Percentiles rank a stretch among this genome's conserved stretches.
These are phyloP conservation scores for Seriola quinqueradiata DNA, from an alignment of 2,113 vertebrate genomes.

Conservation along the genomic window DNA sequence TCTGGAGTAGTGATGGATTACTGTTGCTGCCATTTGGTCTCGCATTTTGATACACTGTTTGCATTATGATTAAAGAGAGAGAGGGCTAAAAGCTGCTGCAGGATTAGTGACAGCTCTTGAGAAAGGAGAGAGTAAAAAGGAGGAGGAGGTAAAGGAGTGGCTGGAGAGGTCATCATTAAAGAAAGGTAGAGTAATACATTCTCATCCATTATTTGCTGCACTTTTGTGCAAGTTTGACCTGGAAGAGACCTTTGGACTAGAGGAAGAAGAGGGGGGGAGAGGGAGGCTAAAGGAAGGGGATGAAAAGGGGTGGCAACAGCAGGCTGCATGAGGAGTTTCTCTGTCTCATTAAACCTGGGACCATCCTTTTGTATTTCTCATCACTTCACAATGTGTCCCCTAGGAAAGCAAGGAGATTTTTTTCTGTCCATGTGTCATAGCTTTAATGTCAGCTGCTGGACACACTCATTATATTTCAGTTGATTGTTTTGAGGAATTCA, in stretches of 20 bases:
- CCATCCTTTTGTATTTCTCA: conserved; percentile 45
- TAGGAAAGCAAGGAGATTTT: conserved; percentile 27
- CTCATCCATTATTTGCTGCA: conserved; percentile 62
- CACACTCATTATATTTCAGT: conserved; percentile 42
- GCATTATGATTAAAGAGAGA: conserved; percentile 56
- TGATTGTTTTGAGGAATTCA: conserved; percentile 36
- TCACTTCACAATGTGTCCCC: conserved; percentile 52
- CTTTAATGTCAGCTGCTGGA: conserved; percentile 46
- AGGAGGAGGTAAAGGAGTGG: neutral
- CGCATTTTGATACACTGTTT: conserved; percentile 49
- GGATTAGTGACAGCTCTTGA: conserved; percentile 41
- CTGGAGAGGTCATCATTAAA: conserved; percentile 53
- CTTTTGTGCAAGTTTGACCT: conserved; percentile 44
- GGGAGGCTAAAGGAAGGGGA: conserved; percentile 17
- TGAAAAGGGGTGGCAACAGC: conserved; percentile 25
- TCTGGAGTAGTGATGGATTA: conserved; percentile 64
- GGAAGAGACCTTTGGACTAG: conserved; percentile 23
- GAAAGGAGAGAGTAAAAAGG: conserved; percentile 11
- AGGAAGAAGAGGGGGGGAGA: conserved; percentile 11
- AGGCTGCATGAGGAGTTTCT: conserved; percentile 18
- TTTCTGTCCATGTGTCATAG: conserved; percentile 23
- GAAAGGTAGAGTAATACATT: conserved; percentile 41
- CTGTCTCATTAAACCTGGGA: conserved; percentile 57
- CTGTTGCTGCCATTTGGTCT: conserved; percentile 26
- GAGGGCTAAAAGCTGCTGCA: conserved; percentile 24